Base-by-base conservation (phyloP, 2,113 vertebrate species). In the Ardeotis arabs region DNA sequence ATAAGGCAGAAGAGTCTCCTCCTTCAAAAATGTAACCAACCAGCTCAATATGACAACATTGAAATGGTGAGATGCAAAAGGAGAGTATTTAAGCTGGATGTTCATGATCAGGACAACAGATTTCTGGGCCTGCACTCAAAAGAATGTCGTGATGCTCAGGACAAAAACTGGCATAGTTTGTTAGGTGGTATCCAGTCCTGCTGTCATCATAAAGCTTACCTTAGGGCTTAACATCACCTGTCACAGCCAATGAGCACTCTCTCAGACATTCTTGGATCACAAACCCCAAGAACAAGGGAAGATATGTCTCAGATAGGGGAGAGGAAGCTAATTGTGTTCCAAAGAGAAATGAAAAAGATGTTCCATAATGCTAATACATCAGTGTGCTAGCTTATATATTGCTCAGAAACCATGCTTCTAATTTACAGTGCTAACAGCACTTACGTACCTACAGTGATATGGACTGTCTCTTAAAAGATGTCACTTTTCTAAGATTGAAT, bases 291-390 rank as follows among this genome's bases (percentile, higher is more conserved):
- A 89, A 50, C n/a, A 92, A 66, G 50, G 22, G 44, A 86, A 64
- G 27, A 18, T 55, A 50, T 0, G 0, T 45, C 53, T 62, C 47
- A 90, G 47, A 41, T 28, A 64, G 53, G 1, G 2, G 25, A 59
- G n/a, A 91, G 31, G 56, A 75, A 85, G 50, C 9, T 72, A 53
- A 75, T 19, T 37, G 10, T 73, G 21, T 69, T 90, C 53, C 45
- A 73, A 69, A 90, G 45, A 84, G 18, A 58, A 89, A 66, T 3
- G 13, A 24, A 89, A 83, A 66, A 73, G 19, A 55, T 47, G 37
- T 22, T 69, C 21, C 27, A 37, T 53, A 53, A 74, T 53, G 82
- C 37, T 35, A 90, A 88, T 28, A 17, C 7, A 29, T 58, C 41
- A 31, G 2, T 49, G 41, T 49, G 10, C 18, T 94, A 81, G 41